Base-by-base conservation (phyloP, 2,113 vertebrate species). In the Pollimyrus isidori region DNA sequence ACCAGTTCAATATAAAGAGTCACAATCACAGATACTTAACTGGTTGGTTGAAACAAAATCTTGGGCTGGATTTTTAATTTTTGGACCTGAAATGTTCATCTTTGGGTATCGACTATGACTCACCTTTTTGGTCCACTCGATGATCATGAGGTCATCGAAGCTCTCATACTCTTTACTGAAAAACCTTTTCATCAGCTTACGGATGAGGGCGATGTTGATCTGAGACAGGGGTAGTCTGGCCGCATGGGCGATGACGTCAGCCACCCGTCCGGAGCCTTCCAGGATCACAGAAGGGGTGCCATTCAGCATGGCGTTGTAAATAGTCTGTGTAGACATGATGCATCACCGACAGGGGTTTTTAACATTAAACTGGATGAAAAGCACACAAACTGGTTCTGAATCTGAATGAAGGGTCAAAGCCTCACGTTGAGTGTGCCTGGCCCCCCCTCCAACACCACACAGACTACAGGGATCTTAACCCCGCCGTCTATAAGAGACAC, bases 111-210 rank as follows among this genome's bases (percentile, higher is more conserved):
- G 7, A 48, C 62, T 30, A 26, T 13, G 10, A 23, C 73, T 84
- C 91, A 98, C 98, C 97, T 97, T 98, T 92, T 99, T 98, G 88
- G 98, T 98, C 97, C 97, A 99, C 89, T 97, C 96, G 45, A 97
- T 95, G 0, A 98, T 93, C 2, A 90, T 93, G 49, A 76, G 69
- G 80, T 97, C 94, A 0, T 93, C 91, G 93, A 99, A 97, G 1
- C n/a, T 93, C 50, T 97, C 95, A 0, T 96, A 98, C 89, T 95
- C 94, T 88, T 96, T 93, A 0, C 92, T 93, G 91, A 98, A 98
- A 92, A 96, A 95, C 80, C 91, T 49, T 0, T 95, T 96, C 90
- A 99, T 92, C 80, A 97, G 95, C 92, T 95, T 95, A 83, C 95
- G 95, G 76, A 98, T 95, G 91, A 97, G 83, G 35, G 92, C 89